Evolutionary conservation across 2,797 vertebrate genomes (phyloP).

Genomic region (Neosilurus hyrtlii): DNA sequence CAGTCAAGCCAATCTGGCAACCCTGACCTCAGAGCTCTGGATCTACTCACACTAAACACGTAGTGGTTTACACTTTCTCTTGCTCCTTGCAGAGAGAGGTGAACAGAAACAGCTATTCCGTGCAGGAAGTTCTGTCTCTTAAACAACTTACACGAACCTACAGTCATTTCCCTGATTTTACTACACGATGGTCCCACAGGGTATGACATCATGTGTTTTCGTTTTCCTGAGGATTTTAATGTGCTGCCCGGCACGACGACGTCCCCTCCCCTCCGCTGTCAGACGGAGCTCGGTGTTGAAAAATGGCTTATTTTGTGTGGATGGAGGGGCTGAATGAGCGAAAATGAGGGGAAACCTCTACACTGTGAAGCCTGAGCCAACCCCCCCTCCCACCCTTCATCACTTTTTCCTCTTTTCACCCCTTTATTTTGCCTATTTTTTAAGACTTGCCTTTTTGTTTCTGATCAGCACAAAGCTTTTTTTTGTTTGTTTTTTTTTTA

Average conservation of each 20-base stretch:
- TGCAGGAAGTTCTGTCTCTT: conserved; percentile 1
- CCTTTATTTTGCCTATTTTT: conserved; percentile 59
- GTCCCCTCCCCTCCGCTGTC: conserved; percentile 12
- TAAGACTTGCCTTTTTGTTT: conserved; percentile 74
- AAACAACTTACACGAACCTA: not conserved
- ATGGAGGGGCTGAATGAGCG: conserved; percentile 19
- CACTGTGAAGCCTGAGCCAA: conserved; percentile 9
- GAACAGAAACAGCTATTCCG: no score
- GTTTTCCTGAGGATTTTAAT: conserved; percentile 20
- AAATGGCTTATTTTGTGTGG: conserved; percentile 47
- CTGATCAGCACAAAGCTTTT: conserved; percentile 67
- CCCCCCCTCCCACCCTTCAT: not conserved
- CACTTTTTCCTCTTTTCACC: conserved; percentile 16
- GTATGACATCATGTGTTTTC: conserved; percentile 15
- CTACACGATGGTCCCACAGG: not conserved
- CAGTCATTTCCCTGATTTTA: not conserved
- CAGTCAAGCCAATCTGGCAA: not conserved
- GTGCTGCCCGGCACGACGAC: not conserved
- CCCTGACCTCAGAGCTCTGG: not conserved
- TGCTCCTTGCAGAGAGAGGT: not conserved
- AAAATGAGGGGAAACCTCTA: conserved; percentile 33
- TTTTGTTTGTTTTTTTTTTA: not conserved
- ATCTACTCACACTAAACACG: not conserved
- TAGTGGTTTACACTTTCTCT: not conserved
- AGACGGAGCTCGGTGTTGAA: conserved; percentile 18